These are phyloP conservation scores for Masnerella sp. DNA, from an alignment of 2,888 invertebrate species.

Conservation along the genomic window DNA sequence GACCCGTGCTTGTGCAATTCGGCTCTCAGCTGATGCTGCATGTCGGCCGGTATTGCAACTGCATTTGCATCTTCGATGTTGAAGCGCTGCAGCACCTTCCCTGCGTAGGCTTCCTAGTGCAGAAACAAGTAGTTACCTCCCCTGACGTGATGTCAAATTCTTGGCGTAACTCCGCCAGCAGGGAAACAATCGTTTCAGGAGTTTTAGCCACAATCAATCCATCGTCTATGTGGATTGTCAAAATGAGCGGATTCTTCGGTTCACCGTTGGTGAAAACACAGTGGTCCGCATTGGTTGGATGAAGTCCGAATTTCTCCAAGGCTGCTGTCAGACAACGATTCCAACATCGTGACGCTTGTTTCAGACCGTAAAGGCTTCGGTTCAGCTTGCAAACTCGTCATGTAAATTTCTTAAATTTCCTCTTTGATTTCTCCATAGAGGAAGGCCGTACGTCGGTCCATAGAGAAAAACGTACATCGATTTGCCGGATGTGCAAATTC, in stretches of 20 bases:
- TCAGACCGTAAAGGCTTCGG: conserved; percentile 3
- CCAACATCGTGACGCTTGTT: conserved; percentile 10
- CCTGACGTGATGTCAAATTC: background rate
- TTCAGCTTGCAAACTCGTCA: conserved; percentile 2
- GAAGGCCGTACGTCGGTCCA: too few species aligned
- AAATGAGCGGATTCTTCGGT: conserved; percentile 16
- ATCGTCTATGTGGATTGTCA: conserved; percentile 56
- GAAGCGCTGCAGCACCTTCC: background rate
- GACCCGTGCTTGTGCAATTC: background rate
- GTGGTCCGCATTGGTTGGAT: conserved; percentile 64
- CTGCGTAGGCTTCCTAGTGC: background rate
- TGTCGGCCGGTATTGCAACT: background rate
- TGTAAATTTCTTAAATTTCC: conserved; percentile 45
- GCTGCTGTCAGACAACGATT: background rate
- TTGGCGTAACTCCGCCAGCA: background rate
- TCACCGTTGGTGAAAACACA: conserved; percentile 63
- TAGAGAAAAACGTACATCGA: conserved; percentile 60
- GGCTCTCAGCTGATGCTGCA: background rate
- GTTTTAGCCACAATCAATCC: conserved; percentile 40
- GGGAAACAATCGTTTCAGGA: background rate
- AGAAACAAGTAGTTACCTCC: background rate
- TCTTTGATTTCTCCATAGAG: conserved; percentile 56
- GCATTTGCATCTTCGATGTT: background rate
- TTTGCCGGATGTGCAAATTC: conserved; percentile 54
- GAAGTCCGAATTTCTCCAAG: background rate